These are phyloP conservation scores for Heliocidaris tuberculata DNA, from an alignment of 35 echinoderm and acorn worm genomes.

Conservation along the genomic window DNA sequence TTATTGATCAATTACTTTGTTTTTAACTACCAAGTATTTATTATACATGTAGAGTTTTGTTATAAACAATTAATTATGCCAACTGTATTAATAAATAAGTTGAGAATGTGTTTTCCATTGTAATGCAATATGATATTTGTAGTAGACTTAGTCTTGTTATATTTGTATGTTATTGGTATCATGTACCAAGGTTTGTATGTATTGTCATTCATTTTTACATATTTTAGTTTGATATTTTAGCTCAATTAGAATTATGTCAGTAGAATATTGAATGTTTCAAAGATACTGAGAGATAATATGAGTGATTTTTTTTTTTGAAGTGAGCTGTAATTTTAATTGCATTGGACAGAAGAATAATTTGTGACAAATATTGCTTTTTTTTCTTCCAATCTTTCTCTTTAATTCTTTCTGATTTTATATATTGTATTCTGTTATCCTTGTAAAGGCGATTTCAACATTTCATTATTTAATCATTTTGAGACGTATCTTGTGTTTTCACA, in stretches of 20 bases:
- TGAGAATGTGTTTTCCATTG: not conserved
- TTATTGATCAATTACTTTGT: not conserved
- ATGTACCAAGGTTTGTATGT: not conserved
- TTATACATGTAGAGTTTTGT: slow-evolving; percentile 18
- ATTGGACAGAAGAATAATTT: not conserved
- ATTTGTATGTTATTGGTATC: not conserved
- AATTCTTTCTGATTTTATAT: slow-evolving; percentile 14
- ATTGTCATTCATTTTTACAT: not conserved
- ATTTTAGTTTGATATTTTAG: slow-evolving; percentile 19
- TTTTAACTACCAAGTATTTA: slow-evolving; percentile 6
- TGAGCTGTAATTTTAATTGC: slow-evolving; percentile 18
- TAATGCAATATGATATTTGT: slow-evolving; percentile 14
- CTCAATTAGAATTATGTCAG: not conserved
- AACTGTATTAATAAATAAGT: not conserved
- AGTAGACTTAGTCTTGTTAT: not conserved
- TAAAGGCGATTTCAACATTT: not conserved
- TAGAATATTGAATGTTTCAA: not conserved
- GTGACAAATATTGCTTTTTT: not conserved
- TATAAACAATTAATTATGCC: not conserved
- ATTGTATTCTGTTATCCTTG: not conserved
- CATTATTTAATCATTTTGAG: not conserved
- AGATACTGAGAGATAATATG: not conserved
- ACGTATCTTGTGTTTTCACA: not conserved
- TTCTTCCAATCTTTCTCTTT: not conserved
- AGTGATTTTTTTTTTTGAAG: slow-evolving; percentile 4